Evolutionary conservation across 2,888 invertebrate species (phyloP), one percentile per base, ranked within the genome.

Genomic region (Hetaerina titia): DNA sequence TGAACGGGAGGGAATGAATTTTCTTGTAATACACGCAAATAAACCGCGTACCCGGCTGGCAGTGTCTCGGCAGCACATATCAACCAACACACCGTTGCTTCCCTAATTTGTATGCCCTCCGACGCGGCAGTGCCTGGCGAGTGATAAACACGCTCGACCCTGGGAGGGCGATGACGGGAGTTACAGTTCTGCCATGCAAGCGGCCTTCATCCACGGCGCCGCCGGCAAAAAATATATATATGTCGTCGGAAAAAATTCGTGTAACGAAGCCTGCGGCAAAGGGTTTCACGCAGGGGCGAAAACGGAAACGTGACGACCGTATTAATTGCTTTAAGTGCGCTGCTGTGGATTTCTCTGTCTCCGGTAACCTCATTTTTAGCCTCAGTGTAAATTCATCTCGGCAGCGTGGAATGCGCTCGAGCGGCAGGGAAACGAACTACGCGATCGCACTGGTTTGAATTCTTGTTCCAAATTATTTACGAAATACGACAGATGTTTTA

Each of bases 321-420:
- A 90, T 58, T 90, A 64, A 90, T 45, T 22, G 64, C 17, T 31
- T n/a, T 31, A 90, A 19, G 60, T 31, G 13, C 60, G 11, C 2
- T 63, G n/a, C 17, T 63, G 15, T 7, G 90, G 45, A 90, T 64
- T 90, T 22, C 31, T 31, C 17, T 60, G 17, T 90, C 31, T 64
- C 63, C n/a, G 8, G 6, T 31, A 19, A 90, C 63, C 60, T 31
- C 90, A 90, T 90, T 64, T 90, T 64, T 63, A 17, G 19, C 22
- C 45, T 22, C 31, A 64, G 17, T 58, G 58, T 90, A 90, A 90
- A 90, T 90, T 90, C 90, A n/a, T 58, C 90, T 90, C 90, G n/a
- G 81, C 9, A 8, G n/a, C n/a, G 7, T 6, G 17, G 88, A 88
- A n/a, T 6, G 13, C 8, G 19, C 45, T 88, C 7, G 19, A 45